phyloP scores from a whole-genome alignment of 2,113 vertebrate species.

The Nannospalax galili region DNA sequence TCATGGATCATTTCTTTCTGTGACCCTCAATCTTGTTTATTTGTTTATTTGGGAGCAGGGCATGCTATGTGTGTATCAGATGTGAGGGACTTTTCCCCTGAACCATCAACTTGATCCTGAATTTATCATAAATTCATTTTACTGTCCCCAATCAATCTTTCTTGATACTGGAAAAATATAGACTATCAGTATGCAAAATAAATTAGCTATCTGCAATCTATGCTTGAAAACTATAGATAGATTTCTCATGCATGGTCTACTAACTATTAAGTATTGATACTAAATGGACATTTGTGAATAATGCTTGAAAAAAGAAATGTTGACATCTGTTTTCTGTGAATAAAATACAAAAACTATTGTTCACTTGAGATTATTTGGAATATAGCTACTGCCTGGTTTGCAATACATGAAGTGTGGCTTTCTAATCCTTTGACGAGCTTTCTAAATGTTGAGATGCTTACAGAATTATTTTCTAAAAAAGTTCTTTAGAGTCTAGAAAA shows the following conservation, averaged over 20 bases:
- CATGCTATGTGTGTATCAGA: neutral
- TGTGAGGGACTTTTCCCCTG: neutral
- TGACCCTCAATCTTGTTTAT: neutral
- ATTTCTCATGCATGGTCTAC: neutral
- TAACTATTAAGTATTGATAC: slow-evolving; percentile 33
- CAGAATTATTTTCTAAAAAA: neutral
- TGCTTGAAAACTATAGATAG: slow-evolving; percentile 23
- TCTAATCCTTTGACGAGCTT: neutral
- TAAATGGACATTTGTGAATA: slow-evolving; percentile 18
- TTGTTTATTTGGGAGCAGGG: too few relatives aligned
- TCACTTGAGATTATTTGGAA: slow-evolving; percentile 22
- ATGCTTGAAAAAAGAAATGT: slow-evolving; percentile 13
- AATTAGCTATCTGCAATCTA: neutral
- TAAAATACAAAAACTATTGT: slow-evolving; percentile 62
- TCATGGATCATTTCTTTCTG: neutral
- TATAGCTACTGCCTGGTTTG: neutral
- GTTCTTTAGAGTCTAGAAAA: neutral
- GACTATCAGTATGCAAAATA: neutral
- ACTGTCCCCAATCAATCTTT: neutral
- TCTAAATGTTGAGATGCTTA: neutral
- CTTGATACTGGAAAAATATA: neutral
- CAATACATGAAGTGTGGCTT: neutral
- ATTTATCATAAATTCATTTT: slow-evolving; percentile 25
- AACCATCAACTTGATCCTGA: neutral
- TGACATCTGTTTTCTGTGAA: slow-evolving; percentile 34